Conservation (phyloP, 35 echinoderm and acorn worm genomes). For the Heliocidaris tuberculata region DNA sequence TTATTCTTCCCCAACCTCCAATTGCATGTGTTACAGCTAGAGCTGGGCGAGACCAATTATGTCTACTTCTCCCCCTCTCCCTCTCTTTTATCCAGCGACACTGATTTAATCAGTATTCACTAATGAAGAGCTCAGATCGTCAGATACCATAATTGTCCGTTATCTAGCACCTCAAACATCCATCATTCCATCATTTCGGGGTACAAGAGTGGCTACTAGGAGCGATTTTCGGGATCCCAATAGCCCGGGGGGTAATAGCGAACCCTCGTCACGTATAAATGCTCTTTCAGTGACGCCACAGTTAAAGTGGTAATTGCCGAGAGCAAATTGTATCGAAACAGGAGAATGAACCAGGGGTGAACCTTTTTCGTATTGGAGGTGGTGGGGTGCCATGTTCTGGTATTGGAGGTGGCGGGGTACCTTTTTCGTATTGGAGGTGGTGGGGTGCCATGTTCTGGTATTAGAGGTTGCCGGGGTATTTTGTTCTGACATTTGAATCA, state of each 20-base stretch:
- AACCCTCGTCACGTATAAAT: background rate
- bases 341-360: background rate
- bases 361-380: background rate
- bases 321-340: background rate
- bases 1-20: background rate
- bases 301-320: background rate
- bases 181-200: background rate
- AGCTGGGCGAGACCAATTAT: background rate
- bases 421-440: background rate
- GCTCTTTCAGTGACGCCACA: background rate
- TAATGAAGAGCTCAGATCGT: constrained; percentile 16
- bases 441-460: too few species aligned
- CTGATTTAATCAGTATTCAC: constrained; percentile 17
- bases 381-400: too few species aligned
- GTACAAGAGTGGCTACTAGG: background rate
- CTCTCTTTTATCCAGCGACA: background rate
- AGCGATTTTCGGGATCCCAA: background rate
- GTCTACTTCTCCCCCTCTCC: background rate
- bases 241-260: background rate
- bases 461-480: too few species aligned
- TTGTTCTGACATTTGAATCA: too few species aligned
- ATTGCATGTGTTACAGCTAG: background rate
- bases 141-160: constrained; percentile 10
- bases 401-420: too few species aligned
- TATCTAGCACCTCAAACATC: background rate